Base-by-base conservation (phyloP, 2,888 invertebrate genomes). In the Cancer borealis region DNA sequence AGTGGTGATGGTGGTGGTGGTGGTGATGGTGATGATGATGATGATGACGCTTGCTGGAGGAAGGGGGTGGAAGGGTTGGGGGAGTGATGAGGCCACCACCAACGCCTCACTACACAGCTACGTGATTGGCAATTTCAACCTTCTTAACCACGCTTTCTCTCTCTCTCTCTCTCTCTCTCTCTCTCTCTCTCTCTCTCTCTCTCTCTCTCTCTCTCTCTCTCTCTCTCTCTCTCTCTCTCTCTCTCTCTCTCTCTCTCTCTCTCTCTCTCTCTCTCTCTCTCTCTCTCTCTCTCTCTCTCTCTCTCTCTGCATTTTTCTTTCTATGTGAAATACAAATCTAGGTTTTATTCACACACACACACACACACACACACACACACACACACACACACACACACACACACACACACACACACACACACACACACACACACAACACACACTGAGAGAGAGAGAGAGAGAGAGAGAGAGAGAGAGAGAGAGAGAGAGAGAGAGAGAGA, bases 121-220 rank as follows among this genome's bases (percentile, higher is more conserved):
- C 66, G 45, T 91, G 91, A 91, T 91, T 91, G 91, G 47, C 91
- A 91, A 91, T 91, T 91, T 91, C 91, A 91, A 60, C 91, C 91
- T 91, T 91, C 91, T 91, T 91, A 91, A 91, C 91, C 91, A 91
- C 91, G 91, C 39, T 91, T 66, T 91, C 91, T 60, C 91, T 91
- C 60, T 60, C 91, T 91, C 91, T 91, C 60, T 66, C 91, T 91
- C 91, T 91, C 91, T 91, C 91, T 91, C 91, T 91, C 91, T 91
- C 91, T 91, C 91, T 91, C 60, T 90, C 90, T 91, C 60, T 88
- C 88, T 88, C 88, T 88, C 88, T 88, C 88, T 88, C 88, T 88
- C 88, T 88, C 88, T 88, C 88, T 88, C 88, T 88, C 88, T 88
- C 88, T 88, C 88, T 88, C 88, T 88, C 88, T 88, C 88, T 88